Base-by-base conservation (phyloP, 2,113 vertebrate genomes). In the Anthoscopus minutus region DNA sequence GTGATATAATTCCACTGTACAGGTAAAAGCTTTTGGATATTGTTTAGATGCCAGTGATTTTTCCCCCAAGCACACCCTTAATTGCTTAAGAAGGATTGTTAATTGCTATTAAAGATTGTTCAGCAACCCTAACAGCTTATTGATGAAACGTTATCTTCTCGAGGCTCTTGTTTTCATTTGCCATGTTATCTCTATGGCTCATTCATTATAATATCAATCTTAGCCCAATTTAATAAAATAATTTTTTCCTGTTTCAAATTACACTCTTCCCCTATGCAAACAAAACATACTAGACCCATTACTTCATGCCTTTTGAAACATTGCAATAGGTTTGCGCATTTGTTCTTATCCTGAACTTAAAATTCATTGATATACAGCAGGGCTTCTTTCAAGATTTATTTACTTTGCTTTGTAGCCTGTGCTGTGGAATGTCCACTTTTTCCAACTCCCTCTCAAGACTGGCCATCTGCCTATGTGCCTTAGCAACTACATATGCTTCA, bases 31-130 rank as follows among this genome's bases (percentile, higher is more conserved):
- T 61, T 69, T 65, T 80, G 31, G 45, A 62, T 60, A 80, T 47
- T 73, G 23, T 62, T 35, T n/a, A 79, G 27, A 31, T 76, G 76
- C 10, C 28, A 56, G 37, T 82, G 84, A 91, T 70, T 88, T 86
- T 91, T 96, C 80, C 62, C 58, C 65, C 53, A 57, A 72, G 65
- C 37, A 73, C 19, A 61, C 25, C 45, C 53, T 93, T 83, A 96
- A 88, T 86, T 94, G 66, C 62, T 94, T 71, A 64, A 79, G 71
- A 88, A 83, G 42, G 48, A 53, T 94, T 95, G 92, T 82, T 93
- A 94, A 87, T 92, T 92, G 53, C 11, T 73, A 60, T 74, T 86
- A 65, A 13, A 78, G 86, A 92, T 28, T 73, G 35, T 66, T 82
- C 67, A 93, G 58, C 25, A 69, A 48, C 9, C 51, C 20, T 87